Evolutionary conservation across 92 coral and sea anemone species (phyloP), one percentile per base, ranked within the genome.

Genomic region (Epizoanthus stellaris): DNA sequence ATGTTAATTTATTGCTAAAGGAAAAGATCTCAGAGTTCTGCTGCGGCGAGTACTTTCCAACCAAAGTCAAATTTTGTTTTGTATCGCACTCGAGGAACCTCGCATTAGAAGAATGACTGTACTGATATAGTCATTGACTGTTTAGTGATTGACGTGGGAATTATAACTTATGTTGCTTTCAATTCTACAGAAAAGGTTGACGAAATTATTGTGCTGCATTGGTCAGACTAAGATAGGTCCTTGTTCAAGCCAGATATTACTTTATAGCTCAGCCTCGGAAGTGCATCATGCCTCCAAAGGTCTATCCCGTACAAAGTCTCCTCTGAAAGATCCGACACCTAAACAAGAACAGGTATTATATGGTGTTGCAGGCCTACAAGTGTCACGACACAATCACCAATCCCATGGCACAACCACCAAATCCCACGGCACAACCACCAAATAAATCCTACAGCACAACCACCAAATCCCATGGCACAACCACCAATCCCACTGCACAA

Each of bases 291-390:
- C 86, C 3, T 14, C 82, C 4, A 87, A 77, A 54, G 62, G 65
- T 6, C 84, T 85, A 11, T 82, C 95, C 80, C 87, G 97, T 68
- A 91, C 94, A 70, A 91, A 93, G 84, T 93, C 94, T 38, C 94
- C 94, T 30, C 84, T 92, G 25, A 90, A 89, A 69, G 88, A 89
- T 65, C 45, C 52, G 21, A 87, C 88, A 54, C 88, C 91, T 10
- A 85, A 87, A 54, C 80, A 79, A 42, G 88, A 91, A 75, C 76
- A 89, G 71, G 97, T 93, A 85, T 17, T 19, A 45, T 3, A 60
- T 10, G 19, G 21, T 16, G 14, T 17, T 11, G 2, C 47, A 5
- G 30, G 30, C 6, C 10, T 34, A 61, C 67, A 61, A 30, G 36
- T 30, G 36, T 30, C 36, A 30, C 36, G 36, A 1, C 36, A 30